A percentile compares a stretch with the other conserved stretches of the same genome.
Conservation (phyloP, 2,888 invertebrate genomes). For the Cinara cedri region DNA sequence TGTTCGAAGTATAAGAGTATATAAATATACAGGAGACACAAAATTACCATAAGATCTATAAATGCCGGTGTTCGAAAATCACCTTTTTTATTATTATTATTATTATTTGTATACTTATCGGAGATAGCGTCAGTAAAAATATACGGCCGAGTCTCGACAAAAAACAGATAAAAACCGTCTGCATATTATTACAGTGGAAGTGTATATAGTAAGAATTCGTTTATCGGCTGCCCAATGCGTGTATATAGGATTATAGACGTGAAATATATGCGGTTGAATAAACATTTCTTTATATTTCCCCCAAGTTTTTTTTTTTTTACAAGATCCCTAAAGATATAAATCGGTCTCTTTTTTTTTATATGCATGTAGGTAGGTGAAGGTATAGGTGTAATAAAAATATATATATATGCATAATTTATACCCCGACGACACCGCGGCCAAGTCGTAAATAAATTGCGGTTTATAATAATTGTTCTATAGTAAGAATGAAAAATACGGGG, state of each 20-base stretch:
- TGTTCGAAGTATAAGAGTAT: neutral
- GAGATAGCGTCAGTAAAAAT: constrained; percentile 17
- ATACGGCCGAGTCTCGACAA: constrained; percentile 6
- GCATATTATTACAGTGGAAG: neutral
- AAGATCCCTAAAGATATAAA: constrained; percentile 44
- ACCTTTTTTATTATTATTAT: constrained; percentile 26
- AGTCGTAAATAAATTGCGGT: constrained; percentile 21
- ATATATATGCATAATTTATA: neutral
- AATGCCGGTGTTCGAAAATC: constrained; percentile 9
- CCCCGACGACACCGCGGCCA: neutral
- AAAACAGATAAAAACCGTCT: constrained; percentile 35
- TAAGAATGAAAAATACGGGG: neutral
- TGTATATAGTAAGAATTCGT: constrained; percentile 24
- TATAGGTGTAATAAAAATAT: too few species aligned
- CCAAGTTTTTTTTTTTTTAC: constrained; percentile 10
- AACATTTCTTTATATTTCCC: constrained; percentile 41
- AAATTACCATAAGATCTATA: constrained; percentile 9
- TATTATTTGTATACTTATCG: constrained; percentile 15
- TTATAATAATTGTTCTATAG: constrained; percentile 28
- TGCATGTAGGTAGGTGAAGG: too few species aligned
- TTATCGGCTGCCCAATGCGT: constrained; percentile 43
- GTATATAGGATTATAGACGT: constrained; percentile 30
- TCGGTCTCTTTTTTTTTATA: constrained; percentile 31
- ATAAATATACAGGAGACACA: neutral
- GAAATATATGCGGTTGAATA: constrained; percentile 44